These are phyloP conservation scores for Chamaetylas fuelleborni DNA, from an alignment of 2,113 vertebrate genomes.

Conservation along the genomic window DNA sequence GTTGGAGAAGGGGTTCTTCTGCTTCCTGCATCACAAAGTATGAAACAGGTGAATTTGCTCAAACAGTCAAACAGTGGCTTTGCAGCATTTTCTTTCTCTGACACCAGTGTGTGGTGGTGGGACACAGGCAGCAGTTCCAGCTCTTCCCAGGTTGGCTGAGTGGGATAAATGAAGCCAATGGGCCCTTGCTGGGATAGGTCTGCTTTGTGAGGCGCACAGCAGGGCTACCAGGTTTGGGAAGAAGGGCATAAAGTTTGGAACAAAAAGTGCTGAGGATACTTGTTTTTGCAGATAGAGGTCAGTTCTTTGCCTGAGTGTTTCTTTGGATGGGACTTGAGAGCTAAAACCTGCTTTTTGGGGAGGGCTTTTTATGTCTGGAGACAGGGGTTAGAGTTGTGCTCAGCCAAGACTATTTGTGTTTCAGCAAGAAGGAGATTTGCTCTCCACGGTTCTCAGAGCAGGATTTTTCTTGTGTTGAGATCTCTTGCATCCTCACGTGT, in stretches of 20 bases:
- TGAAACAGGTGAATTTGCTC: neutral
- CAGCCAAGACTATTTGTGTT: neutral
- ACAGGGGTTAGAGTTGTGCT: rapidly evolving
- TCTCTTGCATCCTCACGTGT: neutral
- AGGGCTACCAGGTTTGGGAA: neutral
- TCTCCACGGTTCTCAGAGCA: neutral
- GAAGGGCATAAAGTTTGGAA: neutral
- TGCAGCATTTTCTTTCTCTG: neutral
- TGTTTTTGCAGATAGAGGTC: neutral
- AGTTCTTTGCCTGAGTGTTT: neutral
- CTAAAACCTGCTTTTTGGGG: neutral
- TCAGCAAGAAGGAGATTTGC: neutral
- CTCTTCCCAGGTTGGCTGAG: rapidly evolving
- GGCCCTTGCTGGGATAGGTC: neutral
- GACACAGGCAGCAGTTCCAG: neutral
- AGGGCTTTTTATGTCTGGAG: neutral
- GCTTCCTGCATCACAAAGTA: neutral
- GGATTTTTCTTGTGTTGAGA: neutral
- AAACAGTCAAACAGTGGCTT: neutral
- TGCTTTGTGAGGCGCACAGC: neutral
- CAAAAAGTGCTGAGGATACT: neutral
- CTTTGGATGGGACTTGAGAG: neutral
- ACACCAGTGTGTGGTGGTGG: rapidly evolving
- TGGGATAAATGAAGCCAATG: neutral
- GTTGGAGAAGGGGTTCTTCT: neutral